Percentiles rank a stretch among this genome's conserved stretches.
phyloP scores from a whole-genome alignment of 2,888 invertebrate species.

The Ichneumoninae sp. region DNA sequence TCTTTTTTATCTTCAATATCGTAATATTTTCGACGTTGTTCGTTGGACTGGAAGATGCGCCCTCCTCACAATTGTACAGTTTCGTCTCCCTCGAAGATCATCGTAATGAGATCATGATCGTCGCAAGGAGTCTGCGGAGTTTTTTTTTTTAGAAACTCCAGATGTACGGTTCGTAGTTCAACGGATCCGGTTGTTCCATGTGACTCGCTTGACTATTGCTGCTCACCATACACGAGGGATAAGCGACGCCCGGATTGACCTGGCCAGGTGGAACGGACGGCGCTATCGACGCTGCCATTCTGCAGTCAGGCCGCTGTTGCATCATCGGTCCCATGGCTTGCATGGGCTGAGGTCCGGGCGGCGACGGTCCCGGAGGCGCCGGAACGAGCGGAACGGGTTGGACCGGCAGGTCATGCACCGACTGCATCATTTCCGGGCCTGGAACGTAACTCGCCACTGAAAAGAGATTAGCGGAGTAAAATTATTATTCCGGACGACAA shows the following conservation, averaged over 20 bases:
- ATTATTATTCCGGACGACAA: neutral
- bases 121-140: neutral
- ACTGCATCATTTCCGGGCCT: conserved; percentile 77
- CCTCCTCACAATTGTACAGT: neutral
- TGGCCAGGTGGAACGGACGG: conserved; percentile 74
- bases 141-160: conserved; percentile 79
- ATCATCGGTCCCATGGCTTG: conserved; percentile 78
- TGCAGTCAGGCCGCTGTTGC: conserved; percentile 80
- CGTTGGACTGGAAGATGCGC: neutral
- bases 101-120: conserved; percentile 46
- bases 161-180: conserved; percentile 83
- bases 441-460: conserved; percentile 75
- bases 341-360: conserved; percentile 71
- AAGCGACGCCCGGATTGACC: conserved; percentile 73
- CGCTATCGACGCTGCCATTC: conserved; percentile 71
- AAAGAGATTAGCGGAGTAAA: conserved; percentile 38
- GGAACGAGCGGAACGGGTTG: conserved; percentile 66
- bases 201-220: conserved; percentile 75
- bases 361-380: conserved; percentile 57
- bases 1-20: neutral
- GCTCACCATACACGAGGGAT: conserved; percentile 81
- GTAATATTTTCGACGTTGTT: neutral
- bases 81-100: conserved; percentile 11
- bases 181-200: conserved; percentile 81
- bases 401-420: conserved; percentile 74